Evolutionary conservation across 2,888 invertebrate species (phyloP), one percentile per base, ranked within the genome.

Genomic region (Drosophila tanythrix): DNA sequence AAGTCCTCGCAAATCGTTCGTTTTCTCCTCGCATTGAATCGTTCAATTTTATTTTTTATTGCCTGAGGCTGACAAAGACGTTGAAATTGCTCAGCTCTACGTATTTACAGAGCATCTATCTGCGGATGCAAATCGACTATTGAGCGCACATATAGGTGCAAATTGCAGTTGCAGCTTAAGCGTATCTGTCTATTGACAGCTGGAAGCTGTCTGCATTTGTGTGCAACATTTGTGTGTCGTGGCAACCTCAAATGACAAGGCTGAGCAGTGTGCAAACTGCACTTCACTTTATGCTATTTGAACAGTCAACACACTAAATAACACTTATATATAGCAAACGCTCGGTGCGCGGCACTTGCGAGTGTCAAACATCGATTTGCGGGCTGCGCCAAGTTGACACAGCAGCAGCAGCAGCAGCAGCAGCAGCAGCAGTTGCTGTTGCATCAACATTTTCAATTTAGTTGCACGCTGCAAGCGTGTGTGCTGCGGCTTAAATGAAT

Each of bases 151-250:
- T n/a, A 46, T n/a, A 46, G 55, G 25, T 29, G 27, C n/a, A 59
- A 21, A 56, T 71, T 70, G 75, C 40, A n/a, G 25, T 56, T 58
- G 79, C 80, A 58, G 65, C 40, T 70, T 69, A 72, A 80, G 65
- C 83, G 66, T 74, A 67, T 81, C 81, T 81, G 69, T 83, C 70
- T 86, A 86, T 86, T 82, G 86, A 72, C 83, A 83, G 69, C 68
- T 55, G 33, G 10, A 27, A 38, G 52, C 58, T 15, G 46, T 35
- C 36, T 13, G 13, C 48, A 18, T 59, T 63, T 21, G 21, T 21
- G 46, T 57, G 35, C 63, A 78, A 70, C 58, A 83, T 83, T 76
- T 79, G 74, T 82, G 60, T 66, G 70, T 31, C 38, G 27, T 3
- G 27, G 21, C 21, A 21, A 27, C 4, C 4, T 4, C 27, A 27